These are phyloP conservation scores for Parazoanthus atlanticus DNA, from an alignment of 92 coral and sea anemone species.

Conservation along the genomic window DNA sequence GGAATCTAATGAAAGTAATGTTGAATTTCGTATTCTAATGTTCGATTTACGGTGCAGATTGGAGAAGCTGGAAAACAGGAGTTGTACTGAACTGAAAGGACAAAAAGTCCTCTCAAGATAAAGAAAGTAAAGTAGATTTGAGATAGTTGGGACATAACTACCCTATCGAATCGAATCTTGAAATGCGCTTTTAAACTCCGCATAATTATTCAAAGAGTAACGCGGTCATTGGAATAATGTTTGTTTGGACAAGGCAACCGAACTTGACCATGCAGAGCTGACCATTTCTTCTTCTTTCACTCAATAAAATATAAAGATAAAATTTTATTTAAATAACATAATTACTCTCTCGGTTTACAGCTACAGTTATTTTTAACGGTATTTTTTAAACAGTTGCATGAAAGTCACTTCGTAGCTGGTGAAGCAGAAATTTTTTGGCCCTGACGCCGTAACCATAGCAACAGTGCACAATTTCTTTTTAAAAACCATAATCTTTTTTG, in stretches of 20 bases:
- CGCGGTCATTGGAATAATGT: neutral
- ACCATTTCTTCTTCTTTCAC: neutral
- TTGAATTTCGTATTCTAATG: no score
- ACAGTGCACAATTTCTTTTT: neutral
- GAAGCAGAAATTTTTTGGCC: neutral
- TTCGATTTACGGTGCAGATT: no score
- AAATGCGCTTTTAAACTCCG: neutral
- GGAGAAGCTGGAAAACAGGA: neutral
- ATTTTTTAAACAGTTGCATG: neutral
- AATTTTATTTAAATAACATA: no score
- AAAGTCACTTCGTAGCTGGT: neutral
- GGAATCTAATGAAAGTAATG: neutral
- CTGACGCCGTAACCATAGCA: neutral
- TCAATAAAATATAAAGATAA: neutral
- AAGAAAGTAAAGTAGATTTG: neutral
- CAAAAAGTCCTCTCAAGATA: neutral
- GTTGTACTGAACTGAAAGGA: neutral
- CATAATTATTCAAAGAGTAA: neutral
- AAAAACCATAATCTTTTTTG: no score
- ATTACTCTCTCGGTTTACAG: neutral
- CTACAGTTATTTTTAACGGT: neutral
- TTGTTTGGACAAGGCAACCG: neutral
- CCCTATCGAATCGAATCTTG: neutral
- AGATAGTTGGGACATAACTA: no score
- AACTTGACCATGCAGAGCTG: no score